Percentiles rank a stretch among this genome's conserved stretches.
phyloP scores from a whole-genome alignment of 2,888 invertebrate genomes.

The Magallana nippona region DNA sequence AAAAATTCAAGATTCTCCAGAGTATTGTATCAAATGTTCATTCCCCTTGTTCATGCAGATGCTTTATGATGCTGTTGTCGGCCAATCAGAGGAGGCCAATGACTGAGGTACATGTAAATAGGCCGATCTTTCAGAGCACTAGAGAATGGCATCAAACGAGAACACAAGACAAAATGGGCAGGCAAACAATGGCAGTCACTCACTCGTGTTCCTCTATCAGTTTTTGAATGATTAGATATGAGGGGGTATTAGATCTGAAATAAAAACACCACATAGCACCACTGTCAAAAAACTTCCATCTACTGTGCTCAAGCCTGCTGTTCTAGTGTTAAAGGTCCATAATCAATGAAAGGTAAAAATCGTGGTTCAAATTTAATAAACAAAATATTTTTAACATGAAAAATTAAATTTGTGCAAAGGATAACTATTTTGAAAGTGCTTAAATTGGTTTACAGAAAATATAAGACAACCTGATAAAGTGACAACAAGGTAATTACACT shows the following conservation, averaged over 20 bases:
- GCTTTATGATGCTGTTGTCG: neutral
- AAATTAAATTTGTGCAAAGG: neutral
- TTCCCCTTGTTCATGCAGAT: neutral
- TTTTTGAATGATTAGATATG: slow-evolving; percentile 71
- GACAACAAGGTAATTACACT: no score
- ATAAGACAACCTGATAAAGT: no score
- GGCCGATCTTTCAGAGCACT: slow-evolving; percentile 14
- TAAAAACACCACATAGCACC: slow-evolving; percentile 29
- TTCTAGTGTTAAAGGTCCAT: no score
- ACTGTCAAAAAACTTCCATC: slow-evolving; percentile 17
- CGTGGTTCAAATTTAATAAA: neutral
- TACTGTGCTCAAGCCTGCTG: neutral
- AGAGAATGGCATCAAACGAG: neutral
- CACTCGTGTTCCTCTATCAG: slow-evolving; percentile 76
- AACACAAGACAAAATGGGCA: neutral
- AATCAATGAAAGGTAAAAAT: no score
- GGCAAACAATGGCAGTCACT: slow-evolving; percentile 57
- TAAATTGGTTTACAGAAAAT: neutral
- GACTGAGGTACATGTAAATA: neutral
- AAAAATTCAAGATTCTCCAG: neutral
- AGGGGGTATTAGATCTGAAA: slow-evolving; percentile 61
- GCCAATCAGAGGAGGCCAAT: neutral
- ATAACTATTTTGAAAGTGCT: neutral
- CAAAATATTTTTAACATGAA: neutral
- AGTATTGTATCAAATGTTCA: slow-evolving; percentile 2